Evolutionary conservation across 2,888 invertebrate species (phyloP), one percentile per base, ranked within the genome.

Genomic region (Parochlus steinenii): DNA sequence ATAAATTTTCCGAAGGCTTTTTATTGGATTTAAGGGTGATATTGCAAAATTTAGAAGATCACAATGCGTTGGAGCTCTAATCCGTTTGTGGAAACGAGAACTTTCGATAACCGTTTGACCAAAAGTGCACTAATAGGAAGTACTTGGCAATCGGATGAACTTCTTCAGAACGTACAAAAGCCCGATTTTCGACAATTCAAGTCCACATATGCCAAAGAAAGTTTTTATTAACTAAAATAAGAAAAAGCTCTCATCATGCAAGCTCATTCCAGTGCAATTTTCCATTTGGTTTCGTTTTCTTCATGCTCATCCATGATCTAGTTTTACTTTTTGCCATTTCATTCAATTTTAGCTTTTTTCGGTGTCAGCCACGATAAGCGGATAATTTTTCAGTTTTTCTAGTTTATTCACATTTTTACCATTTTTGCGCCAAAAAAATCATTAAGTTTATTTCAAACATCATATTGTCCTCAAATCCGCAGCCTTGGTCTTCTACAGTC

Each of bases 131-230:
- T 59, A 27, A 40, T 59, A 43, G 52, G 53, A 51, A 51, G 53
- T 22, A 45, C 48, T 5, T 50, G n/a, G n/a, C n/a, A n/a, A n/a
- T n/a, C n/a, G n/a, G n/a, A n/a, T n/a, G n/a, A n/a, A n/a, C n/a
- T n/a, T n/a, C n/a, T n/a, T n/a, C n/a, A n/a, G n/a, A n/a, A n/a
- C n/a, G n/a, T n/a, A 11, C 54, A 53, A 31, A 51, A 53, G 23
- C 51, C 53, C 46, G 58, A 59, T 45, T 52, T 53, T 48, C 50
- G 58, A 39, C 58, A 58, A 46, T 53, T 59, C 16, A 35, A 35
- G 22, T 29, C 35, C 6, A 26, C 28, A 29, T 35, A 35, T 29
- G 29, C 35, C 5, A 35, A 35, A 35, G 35, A 35, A 35, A 35
- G 35, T 35, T 35, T 28, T 30, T 10, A 19, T 28, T 28, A 17